phyloP scores from a whole-genome alignment of 2,113 vertebrate species.

The Junco hyemalis region DNA sequence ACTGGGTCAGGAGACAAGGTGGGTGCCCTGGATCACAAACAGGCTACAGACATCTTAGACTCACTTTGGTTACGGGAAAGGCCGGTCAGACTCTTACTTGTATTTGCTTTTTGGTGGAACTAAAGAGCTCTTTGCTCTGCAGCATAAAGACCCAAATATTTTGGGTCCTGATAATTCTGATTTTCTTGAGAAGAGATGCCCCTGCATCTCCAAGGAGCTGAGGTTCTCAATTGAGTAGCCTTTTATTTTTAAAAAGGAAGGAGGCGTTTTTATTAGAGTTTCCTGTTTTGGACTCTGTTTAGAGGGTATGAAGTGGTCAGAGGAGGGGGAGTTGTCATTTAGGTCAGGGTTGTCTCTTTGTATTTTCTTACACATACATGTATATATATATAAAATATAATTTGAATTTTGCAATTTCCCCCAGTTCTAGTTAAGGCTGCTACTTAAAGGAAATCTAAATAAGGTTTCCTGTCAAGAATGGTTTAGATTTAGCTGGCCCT shows the following conservation, averaged over 20 bases:
- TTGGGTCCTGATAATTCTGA: not conserved
- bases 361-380: not conserved
- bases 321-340: not conserved
- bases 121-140: not conserved
- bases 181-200: not conserved
- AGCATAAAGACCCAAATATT: not conserved
- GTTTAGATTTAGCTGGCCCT: conserved; percentile 13
- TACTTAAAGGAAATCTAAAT: not conserved
- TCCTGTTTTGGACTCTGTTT: conserved; percentile 42
- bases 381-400: not conserved
- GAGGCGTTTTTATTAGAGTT: conserved; percentile 13
- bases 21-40: not conserved
- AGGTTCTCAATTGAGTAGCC: not conserved
- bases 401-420: not conserved
- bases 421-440: not conserved
- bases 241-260: conserved; percentile 44
- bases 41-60: not conserved
- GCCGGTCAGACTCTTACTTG: not conserved
- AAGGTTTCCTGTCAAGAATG: conserved; percentile 18
- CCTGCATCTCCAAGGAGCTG: not conserved
- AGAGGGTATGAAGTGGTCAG: not conserved
- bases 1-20: not conserved
- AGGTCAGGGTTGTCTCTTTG: not conserved
- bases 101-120: not conserved
- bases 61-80: not conserved